A percentile compares a stretch with the other conserved stretches of the same genome.
These are phyloP conservation scores for Scatophagus argus DNA, from an alignment of 2,113 vertebrate species.

Conservation along the genomic window DNA sequence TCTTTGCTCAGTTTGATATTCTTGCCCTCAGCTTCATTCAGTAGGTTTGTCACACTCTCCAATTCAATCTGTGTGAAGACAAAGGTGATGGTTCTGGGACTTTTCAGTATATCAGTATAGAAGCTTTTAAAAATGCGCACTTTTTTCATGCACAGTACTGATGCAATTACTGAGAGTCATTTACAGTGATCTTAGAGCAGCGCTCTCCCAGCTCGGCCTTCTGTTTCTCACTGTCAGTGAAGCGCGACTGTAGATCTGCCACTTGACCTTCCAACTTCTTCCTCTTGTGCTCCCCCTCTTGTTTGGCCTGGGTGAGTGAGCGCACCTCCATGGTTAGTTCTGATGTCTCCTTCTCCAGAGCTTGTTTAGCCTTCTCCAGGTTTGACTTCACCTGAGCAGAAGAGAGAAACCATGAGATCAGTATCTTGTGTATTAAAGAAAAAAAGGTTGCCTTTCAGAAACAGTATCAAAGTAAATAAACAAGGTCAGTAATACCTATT, in stretches of 20 bases:
- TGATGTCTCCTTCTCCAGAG: slow-evolving; percentile 92
- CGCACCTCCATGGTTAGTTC: slow-evolving; percentile 90
- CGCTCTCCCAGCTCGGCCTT: slow-evolving; percentile 92
- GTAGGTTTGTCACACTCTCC: slow-evolving; percentile 89
- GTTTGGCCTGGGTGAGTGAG: slow-evolving; percentile 88
- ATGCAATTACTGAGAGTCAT: neutral
- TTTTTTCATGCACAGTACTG: neutral
- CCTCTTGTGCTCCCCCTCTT: slow-evolving; percentile 95
- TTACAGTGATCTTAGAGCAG: slow-evolving; percentile 92
- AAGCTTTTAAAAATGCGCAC: neutral
- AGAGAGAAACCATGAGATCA: neutral
- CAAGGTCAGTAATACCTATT: neutral
- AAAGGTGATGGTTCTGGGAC: fast-evolving
- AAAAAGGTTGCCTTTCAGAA: neutral
- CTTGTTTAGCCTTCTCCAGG: slow-evolving; percentile 93
- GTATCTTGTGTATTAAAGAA: neutral
- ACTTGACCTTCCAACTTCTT: slow-evolving; percentile 95
- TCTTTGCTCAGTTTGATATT: slow-evolving; percentile 96
- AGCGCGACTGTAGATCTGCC: slow-evolving; percentile 92
- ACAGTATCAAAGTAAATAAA: neutral
- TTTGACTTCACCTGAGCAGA: slow-evolving; percentile 89
- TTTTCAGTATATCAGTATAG: fast-evolving
- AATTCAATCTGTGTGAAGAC: slow-evolving; percentile 86
- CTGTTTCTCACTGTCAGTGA: slow-evolving; percentile 88
- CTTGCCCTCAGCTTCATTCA: slow-evolving; percentile 94